Conservation (phyloP, 2,888 invertebrate genomes). For the Meandrusa payeni region DNA sequence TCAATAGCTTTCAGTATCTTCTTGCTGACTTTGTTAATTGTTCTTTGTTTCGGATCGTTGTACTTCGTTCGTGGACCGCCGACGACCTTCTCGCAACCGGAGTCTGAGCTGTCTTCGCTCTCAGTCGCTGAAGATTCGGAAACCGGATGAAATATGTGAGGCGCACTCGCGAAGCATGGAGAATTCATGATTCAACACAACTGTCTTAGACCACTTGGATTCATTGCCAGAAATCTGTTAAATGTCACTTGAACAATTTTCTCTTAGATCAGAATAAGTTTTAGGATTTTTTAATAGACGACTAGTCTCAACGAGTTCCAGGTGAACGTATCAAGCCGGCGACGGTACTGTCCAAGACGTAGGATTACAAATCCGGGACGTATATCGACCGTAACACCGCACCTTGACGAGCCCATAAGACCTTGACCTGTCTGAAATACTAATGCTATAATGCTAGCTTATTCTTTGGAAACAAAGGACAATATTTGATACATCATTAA, state of each 20-base stretch:
- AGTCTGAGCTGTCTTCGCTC: slow-evolving; percentile 65
- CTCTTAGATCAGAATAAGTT: too few relatives aligned
- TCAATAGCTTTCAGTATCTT: slow-evolving; percentile 72
- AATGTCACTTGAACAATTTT: too few relatives aligned
- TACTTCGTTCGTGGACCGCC: slow-evolving; percentile 66
- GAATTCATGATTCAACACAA: slow-evolving; percentile 51
- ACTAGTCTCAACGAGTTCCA: slow-evolving; percentile 48
- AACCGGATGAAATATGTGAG: slow-evolving; percentile 69
- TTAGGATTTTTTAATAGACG: slow-evolving; percentile 33
- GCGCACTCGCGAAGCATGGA: slow-evolving; percentile 61
- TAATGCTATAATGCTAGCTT: slow-evolving; percentile 19
- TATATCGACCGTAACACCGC: slow-evolving; percentile 55
- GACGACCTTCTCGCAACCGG: slow-evolving; percentile 62
- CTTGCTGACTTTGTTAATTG: slow-evolving; percentile 75
- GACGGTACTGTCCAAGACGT: slow-evolving; percentile 53
- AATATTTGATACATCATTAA: slow-evolving; percentile 21
- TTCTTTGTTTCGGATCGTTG: slow-evolving; percentile 70
- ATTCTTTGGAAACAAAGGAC: slow-evolving; percentile 20
- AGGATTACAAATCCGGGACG: slow-evolving; percentile 43
- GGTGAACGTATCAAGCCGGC: slow-evolving; percentile 52
- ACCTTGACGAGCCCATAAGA: slow-evolving; percentile 59
- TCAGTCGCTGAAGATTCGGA: slow-evolving; percentile 73
- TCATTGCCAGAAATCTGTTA: too few relatives aligned
- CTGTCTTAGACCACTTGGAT: background rate
- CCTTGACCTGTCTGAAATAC: slow-evolving; percentile 57